These are phyloP conservation scores for Megaustenia siamemsis DNA, from an alignment of 2,888 invertebrate species.

Conservation along the genomic window DNA sequence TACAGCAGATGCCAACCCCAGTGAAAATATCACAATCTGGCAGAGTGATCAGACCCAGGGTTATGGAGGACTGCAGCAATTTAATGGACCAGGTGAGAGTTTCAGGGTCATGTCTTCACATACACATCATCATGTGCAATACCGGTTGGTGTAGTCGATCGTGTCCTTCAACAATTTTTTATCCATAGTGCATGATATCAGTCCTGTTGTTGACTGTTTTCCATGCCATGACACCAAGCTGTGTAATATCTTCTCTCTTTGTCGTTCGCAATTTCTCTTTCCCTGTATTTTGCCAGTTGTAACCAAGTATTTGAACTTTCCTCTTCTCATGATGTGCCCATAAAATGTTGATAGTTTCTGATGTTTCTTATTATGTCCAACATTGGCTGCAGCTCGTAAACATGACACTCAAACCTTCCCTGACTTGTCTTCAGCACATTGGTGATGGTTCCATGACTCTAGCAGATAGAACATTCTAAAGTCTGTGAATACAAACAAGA, in stretches of 20 bases:
- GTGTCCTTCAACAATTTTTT: too few relatives aligned
- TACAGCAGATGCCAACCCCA: not conserved
- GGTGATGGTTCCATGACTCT: conserved; percentile 33
- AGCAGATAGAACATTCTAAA: conserved; percentile 36
- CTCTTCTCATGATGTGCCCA: too few relatives aligned
- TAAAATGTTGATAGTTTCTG: too few relatives aligned
- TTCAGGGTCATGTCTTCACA: not conserved
- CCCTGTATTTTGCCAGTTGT: too few relatives aligned
- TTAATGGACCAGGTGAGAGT: conserved; percentile 43
- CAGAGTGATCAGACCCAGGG: conserved; percentile 33
- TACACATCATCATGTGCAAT: not conserved
- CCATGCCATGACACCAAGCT: too few relatives aligned
- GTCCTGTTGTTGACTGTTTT: too few relatives aligned
- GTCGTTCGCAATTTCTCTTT: too few relatives aligned
- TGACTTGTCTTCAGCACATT: conserved; percentile 33
- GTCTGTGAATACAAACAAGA: conserved; percentile 28
- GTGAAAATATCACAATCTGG: conserved; percentile 39
- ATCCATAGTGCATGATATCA: too few relatives aligned
- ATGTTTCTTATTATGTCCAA: too few relatives aligned
- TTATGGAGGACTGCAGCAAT: conserved; percentile 14
- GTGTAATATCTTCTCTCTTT: too few relatives aligned
- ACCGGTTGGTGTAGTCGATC: too few relatives aligned
- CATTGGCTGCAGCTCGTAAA: conserved; percentile 43
- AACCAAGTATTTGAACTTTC: too few relatives aligned
- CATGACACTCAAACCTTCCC: conserved; percentile 46